A percentile compares a stretch with the other conserved stretches of the same genome.
Conservation (phyloP, 2,113 vertebrate genomes). For the Echinops telfairi region DNA sequence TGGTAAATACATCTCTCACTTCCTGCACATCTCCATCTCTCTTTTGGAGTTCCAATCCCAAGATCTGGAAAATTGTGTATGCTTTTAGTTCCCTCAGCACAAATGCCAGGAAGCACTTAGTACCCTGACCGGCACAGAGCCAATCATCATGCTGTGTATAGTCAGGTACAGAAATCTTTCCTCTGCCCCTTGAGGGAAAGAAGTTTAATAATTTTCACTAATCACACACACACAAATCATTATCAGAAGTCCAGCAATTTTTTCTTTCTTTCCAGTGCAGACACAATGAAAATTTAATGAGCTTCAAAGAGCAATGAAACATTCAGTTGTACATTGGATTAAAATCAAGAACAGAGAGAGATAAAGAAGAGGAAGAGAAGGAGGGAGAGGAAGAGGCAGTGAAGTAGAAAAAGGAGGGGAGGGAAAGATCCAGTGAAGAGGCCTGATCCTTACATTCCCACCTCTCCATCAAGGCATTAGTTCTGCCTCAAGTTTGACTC, state of each 20-base stretch:
- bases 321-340: background rate
- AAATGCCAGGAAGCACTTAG: background rate
- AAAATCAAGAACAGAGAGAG: background rate
- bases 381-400: background rate
- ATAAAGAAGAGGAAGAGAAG: background rate
- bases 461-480: background rate
- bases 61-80: background rate
- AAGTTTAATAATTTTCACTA: constrained; percentile 60
- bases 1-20: background rate
- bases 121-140: background rate
- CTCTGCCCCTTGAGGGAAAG: background rate
- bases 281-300: constrained; percentile 59
- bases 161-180: constrained; percentile 5
- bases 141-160: background rate
- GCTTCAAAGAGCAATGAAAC: constrained; percentile 24
- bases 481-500: background rate
- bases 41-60: background rate
- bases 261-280: constrained; percentile 6
- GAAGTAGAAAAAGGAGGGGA: too few species aligned
- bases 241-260: constrained; percentile 48
- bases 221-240: constrained; percentile 49
- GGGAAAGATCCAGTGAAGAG: background rate
- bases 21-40: background rate
- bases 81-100: background rate
- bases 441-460: background rate